A percentile compares a stretch with the other conserved stretches of the same genome.
Evolutionary conservation across 1,140 invertebrate species (phyloP).

Genomic region (Hypothenemus hampei): DNA sequence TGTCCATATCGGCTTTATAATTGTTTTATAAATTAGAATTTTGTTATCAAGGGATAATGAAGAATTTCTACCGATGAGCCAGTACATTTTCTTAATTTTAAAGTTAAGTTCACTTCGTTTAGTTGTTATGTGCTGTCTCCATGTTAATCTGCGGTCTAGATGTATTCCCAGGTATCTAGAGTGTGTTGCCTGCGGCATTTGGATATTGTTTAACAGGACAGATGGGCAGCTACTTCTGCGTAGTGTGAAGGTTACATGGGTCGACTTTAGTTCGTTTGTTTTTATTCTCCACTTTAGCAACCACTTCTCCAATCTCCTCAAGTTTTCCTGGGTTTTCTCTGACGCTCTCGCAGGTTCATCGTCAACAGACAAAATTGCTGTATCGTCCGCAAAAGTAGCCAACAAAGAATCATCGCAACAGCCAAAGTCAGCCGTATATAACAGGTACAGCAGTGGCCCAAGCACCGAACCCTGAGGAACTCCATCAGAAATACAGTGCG

Average conservation of each 20-base stretch:
- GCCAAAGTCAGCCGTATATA: constrained; percentile 7
- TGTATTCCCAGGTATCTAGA: not conserved
- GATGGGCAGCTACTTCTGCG: constrained; percentile 1
- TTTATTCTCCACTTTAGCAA: constrained; percentile 35
- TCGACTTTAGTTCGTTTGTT: constrained; percentile 35
- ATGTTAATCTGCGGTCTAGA: not conserved
- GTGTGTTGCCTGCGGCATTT: not conserved
- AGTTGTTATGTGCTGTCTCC: not conserved
- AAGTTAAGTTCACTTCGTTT: not conserved
- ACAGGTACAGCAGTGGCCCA: not conserved
- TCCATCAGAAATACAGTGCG: not conserved
- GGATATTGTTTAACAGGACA: not conserved
- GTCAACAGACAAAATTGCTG: constrained; percentile 23
- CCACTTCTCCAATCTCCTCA: constrained; percentile 23
- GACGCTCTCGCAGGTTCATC: constrained; percentile 13
- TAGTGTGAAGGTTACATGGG: constrained; percentile 19
- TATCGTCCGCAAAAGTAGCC: constrained; percentile 37
- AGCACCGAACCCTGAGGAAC: not conserved
- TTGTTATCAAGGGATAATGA: not conserved
- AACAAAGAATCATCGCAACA: constrained; percentile 10
- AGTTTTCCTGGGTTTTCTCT: constrained; percentile 22
- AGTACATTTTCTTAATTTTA: not conserved
- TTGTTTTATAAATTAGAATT: not conserved
- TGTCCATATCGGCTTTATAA: not conserved
- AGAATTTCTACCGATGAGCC: not conserved